Evolutionary conservation across 2,113 vertebrate species (phyloP), one percentile per base, ranked within the genome.

Genomic region (Ciconia maguari): DNA sequence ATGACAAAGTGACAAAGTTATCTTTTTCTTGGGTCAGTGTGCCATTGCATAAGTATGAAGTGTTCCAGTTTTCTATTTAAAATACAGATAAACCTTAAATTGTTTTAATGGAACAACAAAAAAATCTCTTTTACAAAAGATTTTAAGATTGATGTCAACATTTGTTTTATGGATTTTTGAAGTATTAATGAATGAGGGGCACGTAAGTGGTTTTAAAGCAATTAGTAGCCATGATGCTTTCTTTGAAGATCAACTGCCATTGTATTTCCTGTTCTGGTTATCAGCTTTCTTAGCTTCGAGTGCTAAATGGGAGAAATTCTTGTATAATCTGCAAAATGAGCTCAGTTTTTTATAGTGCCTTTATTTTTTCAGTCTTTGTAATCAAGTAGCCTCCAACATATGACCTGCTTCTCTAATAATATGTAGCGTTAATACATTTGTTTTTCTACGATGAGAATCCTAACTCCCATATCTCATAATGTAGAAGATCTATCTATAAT

Each of bases 1-100:
- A 41, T 84, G 95, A 93, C 92, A 92, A 78, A 92, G 70, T 66
- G 90, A 95, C 94, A 96, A 68, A 70, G 18, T 51, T 83, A 75
- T 76, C 81, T 71, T 68, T 94, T 88, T 78, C 87, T 83, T 91
- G 87, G 97, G 89, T 95, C 97, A 94, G 25, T 44, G 78, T 97
- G 97, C 89, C 93, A 94, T 75, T 91, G 96, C 38, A 5, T 91
- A 86, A 90, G 93, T 57, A 75, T 64, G 46, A 96, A 79, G 57
- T 90, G 75, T 91, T 90, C 93, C 3, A 1, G 5, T 5, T 57
- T 55, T 32, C 44, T 87, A 34, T 83, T 95, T 85, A 57, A 61
- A 95, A 95, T n/a, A 11, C 16, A 84, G 3, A 61, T 1, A 44
- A 78, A 71, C 51, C 83, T 83, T 58, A 16, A 89, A 70, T 80